These are phyloP conservation scores for Argentina silus DNA, from an alignment of 2,797 vertebrate genomes.

Conservation along the genomic window DNA sequence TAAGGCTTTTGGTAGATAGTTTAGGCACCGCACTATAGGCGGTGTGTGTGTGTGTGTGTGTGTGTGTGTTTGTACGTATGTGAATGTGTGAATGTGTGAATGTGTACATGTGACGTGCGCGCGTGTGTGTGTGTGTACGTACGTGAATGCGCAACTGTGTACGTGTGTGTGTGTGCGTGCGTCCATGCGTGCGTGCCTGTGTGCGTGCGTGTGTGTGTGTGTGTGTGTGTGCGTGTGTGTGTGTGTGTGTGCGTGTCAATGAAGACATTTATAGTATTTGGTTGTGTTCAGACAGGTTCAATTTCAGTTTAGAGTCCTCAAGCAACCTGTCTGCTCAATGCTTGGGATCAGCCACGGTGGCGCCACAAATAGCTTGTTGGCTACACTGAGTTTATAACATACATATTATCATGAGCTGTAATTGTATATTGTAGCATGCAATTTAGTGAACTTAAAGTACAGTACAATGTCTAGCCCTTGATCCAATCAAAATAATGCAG, in stretches of 20 bases:
- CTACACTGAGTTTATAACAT: background rate
- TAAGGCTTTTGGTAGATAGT: background rate
- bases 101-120: no score
- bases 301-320: background rate
- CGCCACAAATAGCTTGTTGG: conserved; percentile 4
- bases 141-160: no score
- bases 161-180: no score
- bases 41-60: no score
- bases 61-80: background rate
- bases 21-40: background rate
- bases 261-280: background rate
- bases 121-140: no score
- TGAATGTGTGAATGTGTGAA: no score
- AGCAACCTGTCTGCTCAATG: conserved; percentile 1
- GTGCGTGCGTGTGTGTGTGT: conserved; percentile 1
- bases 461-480: background rate
- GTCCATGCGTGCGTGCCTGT: background rate
- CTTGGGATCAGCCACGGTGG: background rate
- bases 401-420: background rate
- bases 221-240: no score
- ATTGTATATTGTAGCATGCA: background rate
- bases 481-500: background rate
- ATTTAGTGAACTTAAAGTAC: background rate
- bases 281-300: background rate
- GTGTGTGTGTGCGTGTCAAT: no score